Conservation (phyloP, 2,888 invertebrate species). For the Sphaerophoria rueppellii region DNA sequence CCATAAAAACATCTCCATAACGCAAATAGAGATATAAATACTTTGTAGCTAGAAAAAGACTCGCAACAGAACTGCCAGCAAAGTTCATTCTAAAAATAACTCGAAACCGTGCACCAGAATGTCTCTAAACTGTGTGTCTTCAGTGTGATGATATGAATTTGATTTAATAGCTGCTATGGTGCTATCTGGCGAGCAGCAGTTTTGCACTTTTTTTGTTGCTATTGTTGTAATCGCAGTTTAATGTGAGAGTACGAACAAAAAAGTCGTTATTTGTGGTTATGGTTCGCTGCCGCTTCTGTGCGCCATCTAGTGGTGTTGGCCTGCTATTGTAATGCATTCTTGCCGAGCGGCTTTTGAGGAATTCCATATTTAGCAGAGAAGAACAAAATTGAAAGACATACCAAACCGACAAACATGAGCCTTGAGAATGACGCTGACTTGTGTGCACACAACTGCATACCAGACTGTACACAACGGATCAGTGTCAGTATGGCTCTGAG, state of each 20-base stretch:
- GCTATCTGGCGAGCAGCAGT: background rate
- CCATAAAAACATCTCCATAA: conserved; percentile 8
- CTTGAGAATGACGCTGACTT: conserved; percentile 50
- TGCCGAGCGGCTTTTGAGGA: conserved; percentile 28
- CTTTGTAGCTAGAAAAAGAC: background rate
- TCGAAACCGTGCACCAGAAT: conserved; percentile 52
- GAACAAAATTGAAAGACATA: background rate
- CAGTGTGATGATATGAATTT: conserved; percentile 65
- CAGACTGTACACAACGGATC: conserved; percentile 3
- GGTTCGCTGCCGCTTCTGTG: conserved; percentile 52
- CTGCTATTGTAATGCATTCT: conserved; percentile 26
- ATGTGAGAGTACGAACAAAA: conserved; percentile 1
- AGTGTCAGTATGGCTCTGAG: conserved; percentile 14
- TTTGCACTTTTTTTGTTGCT: background rate
- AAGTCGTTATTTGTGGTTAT: conserved; percentile 62
- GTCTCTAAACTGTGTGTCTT: conserved; percentile 52
- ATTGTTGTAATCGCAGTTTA: conserved; percentile 8
- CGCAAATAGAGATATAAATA: background rate
- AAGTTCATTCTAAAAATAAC: conserved; percentile 62
- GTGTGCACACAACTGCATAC: conserved; percentile 8
- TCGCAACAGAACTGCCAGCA: conserved; percentile 1
- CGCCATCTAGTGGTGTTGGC: conserved; percentile 61
- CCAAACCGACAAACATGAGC: background rate
- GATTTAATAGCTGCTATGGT: conserved; percentile 57
- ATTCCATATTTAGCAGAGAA: conserved; percentile 43